phyloP scores from a whole-genome alignment of 2,113 vertebrate genomes.

The Anseranas semipalmata region DNA sequence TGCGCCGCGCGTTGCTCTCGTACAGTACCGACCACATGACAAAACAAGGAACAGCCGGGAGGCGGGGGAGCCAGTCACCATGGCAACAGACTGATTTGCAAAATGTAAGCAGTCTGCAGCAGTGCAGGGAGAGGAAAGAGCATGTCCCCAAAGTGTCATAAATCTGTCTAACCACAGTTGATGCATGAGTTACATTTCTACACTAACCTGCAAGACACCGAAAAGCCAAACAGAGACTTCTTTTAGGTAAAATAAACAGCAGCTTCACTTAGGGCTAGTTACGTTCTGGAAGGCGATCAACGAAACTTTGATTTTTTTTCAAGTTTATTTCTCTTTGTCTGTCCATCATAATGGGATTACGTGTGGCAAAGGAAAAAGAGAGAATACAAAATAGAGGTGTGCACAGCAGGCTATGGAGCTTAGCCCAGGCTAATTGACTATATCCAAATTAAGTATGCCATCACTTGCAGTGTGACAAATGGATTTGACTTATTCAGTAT shows the following conservation, averaged over 20 bases:
- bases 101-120: constrained; percentile 96
- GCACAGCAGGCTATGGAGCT: constrained; percentile 95
- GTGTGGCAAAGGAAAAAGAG: constrained; percentile 92
- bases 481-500: constrained; percentile 99
- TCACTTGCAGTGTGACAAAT: constrained; percentile 99
- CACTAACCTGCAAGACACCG: constrained; percentile 86
- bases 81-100: constrained; percentile 99
- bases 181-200: constrained; percentile 96
- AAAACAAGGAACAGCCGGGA: constrained; percentile 85
- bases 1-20: constrained; percentile 78
- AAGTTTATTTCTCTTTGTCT: constrained; percentile 88
- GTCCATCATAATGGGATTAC: constrained; percentile 96
- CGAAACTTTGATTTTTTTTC: constrained; percentile 74
- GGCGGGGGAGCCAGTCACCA: constrained; percentile 84
- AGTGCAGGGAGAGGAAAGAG: constrained; percentile 93
- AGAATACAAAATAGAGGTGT: constrained; percentile 98
- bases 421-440: constrained; percentile 99
- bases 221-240: constrained; percentile 83
- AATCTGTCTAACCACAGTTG: constrained; percentile 95
- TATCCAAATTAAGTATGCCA: constrained; percentile 99
- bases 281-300: constrained; percentile 71
- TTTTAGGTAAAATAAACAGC: constrained; percentile 81
- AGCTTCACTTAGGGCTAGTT: constrained; percentile 79
- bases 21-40: constrained; percentile 87
- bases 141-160: constrained; percentile 97